Percentiles rank a stretch among this genome's conserved stretches.
Evolutionary conservation across 2,888 invertebrate genomes (phyloP).

Genomic region (Drosophila quinaria): DNA sequence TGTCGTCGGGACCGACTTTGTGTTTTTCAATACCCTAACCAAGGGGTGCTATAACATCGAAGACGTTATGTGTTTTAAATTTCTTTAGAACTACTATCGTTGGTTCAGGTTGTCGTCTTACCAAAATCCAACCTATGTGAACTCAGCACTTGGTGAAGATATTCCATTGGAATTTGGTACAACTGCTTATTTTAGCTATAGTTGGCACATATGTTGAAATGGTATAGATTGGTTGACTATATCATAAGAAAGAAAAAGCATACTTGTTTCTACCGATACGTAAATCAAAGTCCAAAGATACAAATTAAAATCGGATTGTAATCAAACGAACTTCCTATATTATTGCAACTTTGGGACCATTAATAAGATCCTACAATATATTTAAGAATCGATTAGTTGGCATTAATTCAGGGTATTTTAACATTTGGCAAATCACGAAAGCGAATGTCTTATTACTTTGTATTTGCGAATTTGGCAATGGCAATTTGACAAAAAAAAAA

Average conservation of each 20-base stretch:
- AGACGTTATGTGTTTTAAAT: not conserved
- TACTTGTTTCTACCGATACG: too few species aligned
- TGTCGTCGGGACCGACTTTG: constrained; percentile 19
- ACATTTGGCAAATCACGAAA: constrained; percentile 7
- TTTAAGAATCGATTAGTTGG: constrained; percentile 1
- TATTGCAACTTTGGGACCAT: not conserved
- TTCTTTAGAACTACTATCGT: not conserved
- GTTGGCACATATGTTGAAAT: not conserved
- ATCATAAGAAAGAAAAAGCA: not conserved
- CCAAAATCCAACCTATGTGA: not conserved
- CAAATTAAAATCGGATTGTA: not conserved
- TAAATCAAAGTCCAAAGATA: not conserved
- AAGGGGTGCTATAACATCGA: not conserved
- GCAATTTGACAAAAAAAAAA: not conserved
- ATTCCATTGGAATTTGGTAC: not conserved
- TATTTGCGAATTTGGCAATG: constrained; percentile 15
- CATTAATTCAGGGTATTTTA: constrained; percentile 13
- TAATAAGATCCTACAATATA: not conserved
- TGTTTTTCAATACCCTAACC: constrained; percentile 8
- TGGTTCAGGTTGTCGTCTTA: not conserved
- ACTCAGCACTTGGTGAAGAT: not conserved
- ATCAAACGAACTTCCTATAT: not conserved
- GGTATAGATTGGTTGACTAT: not conserved
- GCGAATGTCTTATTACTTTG: constrained; percentile 4
- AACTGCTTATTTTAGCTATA: not conserved